A percentile compares a stretch with the other conserved stretches of the same genome.
Conservation (phyloP, 2,113 vertebrate species). For the Enhydra lutris region DNA sequence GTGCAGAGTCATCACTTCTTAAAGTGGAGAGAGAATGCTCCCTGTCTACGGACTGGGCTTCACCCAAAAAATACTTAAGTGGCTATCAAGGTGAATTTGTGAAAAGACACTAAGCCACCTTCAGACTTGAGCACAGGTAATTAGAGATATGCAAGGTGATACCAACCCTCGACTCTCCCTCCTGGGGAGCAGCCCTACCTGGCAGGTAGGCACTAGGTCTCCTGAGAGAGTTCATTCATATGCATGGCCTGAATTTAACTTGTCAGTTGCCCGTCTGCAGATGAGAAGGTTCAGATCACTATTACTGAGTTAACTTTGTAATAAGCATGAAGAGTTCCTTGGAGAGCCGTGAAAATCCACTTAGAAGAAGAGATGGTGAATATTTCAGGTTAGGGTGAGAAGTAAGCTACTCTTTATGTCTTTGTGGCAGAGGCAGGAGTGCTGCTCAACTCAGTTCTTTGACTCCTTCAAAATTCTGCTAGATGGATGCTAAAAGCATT, state of each 20-base stretch:
- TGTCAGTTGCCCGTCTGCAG: neutral
- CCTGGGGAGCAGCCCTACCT: neutral
- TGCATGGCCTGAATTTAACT: neutral
- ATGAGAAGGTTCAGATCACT: neutral
- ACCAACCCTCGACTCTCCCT: neutral
- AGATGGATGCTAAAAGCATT: neutral
- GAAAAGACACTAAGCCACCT: conserved; percentile 18
- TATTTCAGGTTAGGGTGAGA: neutral
- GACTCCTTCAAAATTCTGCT: conserved; percentile 9
- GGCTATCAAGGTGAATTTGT: conserved; percentile 43
- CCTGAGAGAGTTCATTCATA: neutral
- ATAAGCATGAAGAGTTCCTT: neutral
- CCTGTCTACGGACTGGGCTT: neutral
- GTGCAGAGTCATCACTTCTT: conserved; percentile 53
- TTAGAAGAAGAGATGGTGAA: conserved; percentile 25
- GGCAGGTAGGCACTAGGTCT: neutral
- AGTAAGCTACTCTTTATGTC: neutral
- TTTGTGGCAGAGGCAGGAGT: neutral
- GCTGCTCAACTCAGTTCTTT: neutral
- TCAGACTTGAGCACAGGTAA: neutral
- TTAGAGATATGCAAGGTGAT: neutral
- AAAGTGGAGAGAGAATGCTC: conserved; percentile 7
- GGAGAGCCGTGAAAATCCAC: conserved; percentile 23
- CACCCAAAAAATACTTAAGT: conserved; percentile 27
- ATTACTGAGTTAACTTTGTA: neutral